phyloP scores from a whole-genome alignment of 2,888 invertebrate species.

The Melitaea athalia region DNA sequence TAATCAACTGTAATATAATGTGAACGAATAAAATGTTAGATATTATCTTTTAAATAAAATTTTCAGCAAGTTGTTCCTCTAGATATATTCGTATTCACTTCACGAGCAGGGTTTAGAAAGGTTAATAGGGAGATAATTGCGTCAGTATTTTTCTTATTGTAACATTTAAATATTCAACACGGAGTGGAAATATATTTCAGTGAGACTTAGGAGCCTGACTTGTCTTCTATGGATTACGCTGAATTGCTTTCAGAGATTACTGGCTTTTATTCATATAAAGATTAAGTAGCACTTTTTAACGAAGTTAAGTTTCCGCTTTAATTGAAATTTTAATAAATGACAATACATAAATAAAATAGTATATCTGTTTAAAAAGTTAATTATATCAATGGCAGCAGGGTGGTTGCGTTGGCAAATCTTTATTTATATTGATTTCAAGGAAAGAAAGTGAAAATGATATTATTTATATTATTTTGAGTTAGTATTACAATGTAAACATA shows the following conservation, averaged over 20 bases:
- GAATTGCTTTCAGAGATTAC: slow-evolving; percentile 60
- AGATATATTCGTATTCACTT: slow-evolving; percentile 2
- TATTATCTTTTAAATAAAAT: background rate
- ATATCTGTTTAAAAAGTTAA: no score
- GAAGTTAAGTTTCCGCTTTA: background rate
- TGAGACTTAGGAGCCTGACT: slow-evolving; percentile 58
- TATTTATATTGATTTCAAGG: no score
- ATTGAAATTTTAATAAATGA: background rate
- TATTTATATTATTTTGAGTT: no score
- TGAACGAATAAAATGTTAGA: no score
- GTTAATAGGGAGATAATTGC: slow-evolving; percentile 22
- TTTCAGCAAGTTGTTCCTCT: background rate
- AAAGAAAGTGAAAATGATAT: no score
- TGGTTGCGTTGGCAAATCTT: no score
- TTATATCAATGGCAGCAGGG: no score
- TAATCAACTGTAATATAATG: no score
- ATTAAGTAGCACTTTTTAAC: slow-evolving; percentile 22
- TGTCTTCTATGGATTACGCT: slow-evolving; percentile 57
- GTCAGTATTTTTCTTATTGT: slow-evolving; percentile 17
- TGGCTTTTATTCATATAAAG: slow-evolving; percentile 27
- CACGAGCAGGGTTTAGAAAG: slow-evolving; percentile 9
- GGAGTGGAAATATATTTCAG: slow-evolving; percentile 50
- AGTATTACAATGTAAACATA: background rate
- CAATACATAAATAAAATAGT: no score
- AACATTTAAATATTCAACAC: slow-evolving; percentile 33